These are phyloP conservation scores for Drosophila watanabei DNA, from an alignment of 1,140 invertebrate species.

Conservation along the genomic window DNA sequence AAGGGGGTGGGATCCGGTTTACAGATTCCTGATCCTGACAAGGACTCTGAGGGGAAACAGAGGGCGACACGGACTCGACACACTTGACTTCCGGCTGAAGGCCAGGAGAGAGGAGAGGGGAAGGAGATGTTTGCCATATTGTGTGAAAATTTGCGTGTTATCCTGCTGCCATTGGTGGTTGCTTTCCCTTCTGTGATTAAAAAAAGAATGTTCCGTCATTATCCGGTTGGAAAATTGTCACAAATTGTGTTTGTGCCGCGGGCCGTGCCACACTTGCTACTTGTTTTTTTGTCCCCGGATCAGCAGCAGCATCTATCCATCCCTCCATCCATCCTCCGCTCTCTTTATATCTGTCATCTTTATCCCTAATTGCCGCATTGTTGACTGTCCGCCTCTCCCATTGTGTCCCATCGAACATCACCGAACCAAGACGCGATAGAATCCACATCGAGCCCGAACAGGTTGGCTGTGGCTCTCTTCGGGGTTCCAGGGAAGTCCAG, in stretches of 20 bases:
- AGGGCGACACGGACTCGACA: slow-evolving; percentile 14
- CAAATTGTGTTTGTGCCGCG: slow-evolving; percentile 84
- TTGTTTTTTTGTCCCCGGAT: slow-evolving; percentile 13
- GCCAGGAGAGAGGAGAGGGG: slow-evolving; percentile 3
- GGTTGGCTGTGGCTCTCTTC: slow-evolving; percentile 8
- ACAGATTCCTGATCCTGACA: neutral
- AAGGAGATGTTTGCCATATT: slow-evolving; percentile 46
- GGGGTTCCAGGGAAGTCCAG: neutral
- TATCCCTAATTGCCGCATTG: slow-evolving; percentile 44
- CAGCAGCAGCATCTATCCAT: neutral
- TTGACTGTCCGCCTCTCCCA: slow-evolving; percentile 9
- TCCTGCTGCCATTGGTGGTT: slow-evolving; percentile 31
- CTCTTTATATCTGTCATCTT: slow-evolving; percentile 16
- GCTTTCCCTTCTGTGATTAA: slow-evolving; percentile 73
- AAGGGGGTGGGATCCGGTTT: slow-evolving; percentile 11
- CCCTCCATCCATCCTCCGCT: too few species aligned
- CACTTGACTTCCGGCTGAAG: slow-evolving; percentile 69
- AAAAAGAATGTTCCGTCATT: slow-evolving; percentile 84
- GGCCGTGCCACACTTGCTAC: slow-evolving; percentile 73
- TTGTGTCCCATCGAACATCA: slow-evolving; percentile 18
- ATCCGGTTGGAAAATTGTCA: slow-evolving; percentile 85
- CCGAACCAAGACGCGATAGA: too few species aligned
- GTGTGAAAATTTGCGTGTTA: slow-evolving; percentile 40
- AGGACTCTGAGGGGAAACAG: slow-evolving; percentile 9
- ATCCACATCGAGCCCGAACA: slow-evolving; percentile 14